Conservation (phyloP, 1,140 invertebrate genomes). For the Brachionus angularis region DNA sequence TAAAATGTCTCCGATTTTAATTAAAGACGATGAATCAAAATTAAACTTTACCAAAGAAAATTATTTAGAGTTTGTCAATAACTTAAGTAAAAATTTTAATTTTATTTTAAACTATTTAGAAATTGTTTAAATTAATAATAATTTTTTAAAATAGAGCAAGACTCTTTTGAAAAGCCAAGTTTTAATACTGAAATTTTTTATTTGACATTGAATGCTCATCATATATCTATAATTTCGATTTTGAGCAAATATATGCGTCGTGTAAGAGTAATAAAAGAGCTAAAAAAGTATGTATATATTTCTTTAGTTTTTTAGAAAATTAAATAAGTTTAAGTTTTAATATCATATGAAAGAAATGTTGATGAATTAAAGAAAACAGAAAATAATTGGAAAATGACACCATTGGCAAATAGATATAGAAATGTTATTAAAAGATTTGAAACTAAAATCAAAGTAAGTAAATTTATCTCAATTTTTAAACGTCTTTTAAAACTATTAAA, state of each 20-base stretch:
- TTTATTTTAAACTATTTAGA: not conserved
- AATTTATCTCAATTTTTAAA: too few relatives aligned
- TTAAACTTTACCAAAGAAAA: slow-evolving; percentile 27
- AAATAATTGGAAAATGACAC: slow-evolving; percentile 71
- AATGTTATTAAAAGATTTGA: slow-evolving; percentile 80
- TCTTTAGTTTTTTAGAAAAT: not conserved
- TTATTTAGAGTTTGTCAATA: not conserved
- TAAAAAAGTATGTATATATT: slow-evolving; percentile 61
- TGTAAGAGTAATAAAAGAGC: slow-evolving; percentile 73
- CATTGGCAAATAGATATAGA: slow-evolving; percentile 70
- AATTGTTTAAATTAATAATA: not conserved
- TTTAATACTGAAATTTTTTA: slow-evolving; percentile 96
- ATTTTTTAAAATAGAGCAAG: not conserved
- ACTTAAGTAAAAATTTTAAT: not conserved
- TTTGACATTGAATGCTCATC: slow-evolving; percentile 84
- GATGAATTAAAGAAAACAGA: slow-evolving; percentile 44
- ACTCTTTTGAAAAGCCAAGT: slow-evolving; percentile 69
- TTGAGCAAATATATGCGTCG: slow-evolving; percentile 79
- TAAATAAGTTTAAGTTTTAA: slow-evolving; percentile 66
- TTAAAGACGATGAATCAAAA: slow-evolving; percentile 34
- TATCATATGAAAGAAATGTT: slow-evolving; percentile 72
- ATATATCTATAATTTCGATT: slow-evolving; percentile 79
- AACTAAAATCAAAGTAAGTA: slow-evolving; percentile 66
- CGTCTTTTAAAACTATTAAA: too few relatives aligned
- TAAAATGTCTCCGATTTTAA: not conserved